Evolutionary conservation across 2,113 vertebrate genomes (phyloP).

Genomic region (Cavia porcellus): DNA sequence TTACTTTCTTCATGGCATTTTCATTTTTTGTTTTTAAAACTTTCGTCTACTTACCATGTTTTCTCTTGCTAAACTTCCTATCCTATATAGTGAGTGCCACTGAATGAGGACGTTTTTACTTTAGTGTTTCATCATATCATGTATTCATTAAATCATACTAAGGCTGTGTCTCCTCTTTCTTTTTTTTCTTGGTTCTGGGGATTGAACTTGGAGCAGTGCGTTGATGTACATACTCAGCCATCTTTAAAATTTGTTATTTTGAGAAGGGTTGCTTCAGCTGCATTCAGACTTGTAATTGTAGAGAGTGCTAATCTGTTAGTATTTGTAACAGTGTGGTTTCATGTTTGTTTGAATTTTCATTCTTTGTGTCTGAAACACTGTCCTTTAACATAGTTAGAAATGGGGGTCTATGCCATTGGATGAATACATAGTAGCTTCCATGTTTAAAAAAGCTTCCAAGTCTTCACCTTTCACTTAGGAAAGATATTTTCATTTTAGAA

Average conservation of each 20-base stretch:
- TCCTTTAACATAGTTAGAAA: neutral
- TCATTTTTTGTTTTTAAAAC: neutral
- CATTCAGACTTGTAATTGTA: neutral
- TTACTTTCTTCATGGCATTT: neutral
- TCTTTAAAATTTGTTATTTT: neutral
- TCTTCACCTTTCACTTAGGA: neutral
- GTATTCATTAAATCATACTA: neutral
- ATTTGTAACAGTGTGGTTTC: neutral
- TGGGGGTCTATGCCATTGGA: neutral
- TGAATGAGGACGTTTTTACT: neutral
- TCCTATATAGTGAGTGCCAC: neutral
- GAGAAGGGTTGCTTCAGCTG: neutral
- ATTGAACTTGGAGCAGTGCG: neutral
- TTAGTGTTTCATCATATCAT: neutral
- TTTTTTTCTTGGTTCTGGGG: neutral
- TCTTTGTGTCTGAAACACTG: neutral
- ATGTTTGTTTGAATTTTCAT: neutral
- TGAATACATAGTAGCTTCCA: neutral
- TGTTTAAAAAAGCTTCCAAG: neutral
- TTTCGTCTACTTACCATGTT: neutral
- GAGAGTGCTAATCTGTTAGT: neutral
- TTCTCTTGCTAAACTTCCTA: neutral
- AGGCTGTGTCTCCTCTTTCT: neutral
- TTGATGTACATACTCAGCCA: neutral
- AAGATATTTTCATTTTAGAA: neutral